A percentile compares a stretch with the other conserved stretches of the same genome.
These are phyloP conservation scores for Pungitius pungitius DNA, from an alignment of 2,113 vertebrate genomes.

Conservation along the genomic window DNA sequence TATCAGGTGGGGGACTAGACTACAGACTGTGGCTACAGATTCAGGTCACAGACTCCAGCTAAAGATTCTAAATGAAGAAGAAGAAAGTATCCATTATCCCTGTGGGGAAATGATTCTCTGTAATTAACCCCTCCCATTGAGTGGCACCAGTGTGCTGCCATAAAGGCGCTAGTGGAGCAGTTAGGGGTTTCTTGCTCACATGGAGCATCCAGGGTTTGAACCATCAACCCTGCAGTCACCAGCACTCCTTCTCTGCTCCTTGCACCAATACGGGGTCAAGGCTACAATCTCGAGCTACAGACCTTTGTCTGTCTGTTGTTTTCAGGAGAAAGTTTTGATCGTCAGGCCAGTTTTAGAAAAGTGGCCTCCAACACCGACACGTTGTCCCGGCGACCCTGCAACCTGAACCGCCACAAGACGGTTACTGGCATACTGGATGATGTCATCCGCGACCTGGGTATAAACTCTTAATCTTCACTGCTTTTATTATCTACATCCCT, in stretches of 20 bases:
- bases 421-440: constrained; percentile 88
- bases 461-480: constrained; percentile 64
- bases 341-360: constrained; percentile 93
- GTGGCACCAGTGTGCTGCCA: too few species aligned
- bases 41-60: background rate
- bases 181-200: too few species aligned
- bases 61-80: background rate
- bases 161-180: too few species aligned
- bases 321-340: constrained; percentile 96
- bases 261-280: too few species aligned
- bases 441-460: constrained; percentile 89
- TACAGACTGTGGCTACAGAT: background rate
- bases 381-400: constrained; percentile 87
- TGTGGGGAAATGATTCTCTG: too few species aligned
- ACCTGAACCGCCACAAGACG: constrained; percentile 91
- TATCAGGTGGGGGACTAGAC: constrained; percentile 84
- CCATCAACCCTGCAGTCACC: too few species aligned
- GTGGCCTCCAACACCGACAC: constrained; percentile 89
- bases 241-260: too few species aligned
- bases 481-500: background rate
- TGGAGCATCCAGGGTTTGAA: too few species aligned
- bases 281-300: background rate
- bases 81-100: too few species aligned
- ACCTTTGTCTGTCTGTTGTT: background rate
- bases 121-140: too few species aligned